Conservation (phyloP, 2,113 vertebrate species). For the Cyanoderma ruficeps region DNA sequence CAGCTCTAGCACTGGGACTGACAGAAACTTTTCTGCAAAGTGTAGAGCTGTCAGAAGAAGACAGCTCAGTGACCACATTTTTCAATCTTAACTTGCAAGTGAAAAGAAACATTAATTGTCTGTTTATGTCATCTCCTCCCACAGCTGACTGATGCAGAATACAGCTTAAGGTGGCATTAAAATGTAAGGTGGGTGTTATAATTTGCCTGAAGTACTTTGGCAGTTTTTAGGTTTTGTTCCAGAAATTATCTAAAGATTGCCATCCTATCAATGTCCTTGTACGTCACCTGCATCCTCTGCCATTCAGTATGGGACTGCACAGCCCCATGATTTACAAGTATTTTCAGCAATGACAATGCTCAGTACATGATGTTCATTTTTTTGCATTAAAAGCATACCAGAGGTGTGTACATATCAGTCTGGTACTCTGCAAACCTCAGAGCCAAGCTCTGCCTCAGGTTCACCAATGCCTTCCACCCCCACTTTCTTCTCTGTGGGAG, state of each 20-base stretch:
- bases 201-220: conserved; percentile 58
- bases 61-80: conserved; percentile 67
- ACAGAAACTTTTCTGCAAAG: neutral
- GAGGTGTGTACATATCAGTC: neutral
- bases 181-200: conserved; percentile 65
- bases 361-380: neutral
- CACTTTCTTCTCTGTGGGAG: fast-evolving
- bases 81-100: conserved; percentile 59
- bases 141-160: conserved; percentile 64
- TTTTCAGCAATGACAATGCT: neutral
- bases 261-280: neutral
- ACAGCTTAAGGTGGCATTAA: conserved; percentile 59
- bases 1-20: neutral
- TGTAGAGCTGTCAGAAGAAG: conserved; percentile 36
- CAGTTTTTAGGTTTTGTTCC: conserved; percentile 40
- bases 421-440: neutral
- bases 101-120: conserved; percentile 70
- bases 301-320: neutral
- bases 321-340: neutral
- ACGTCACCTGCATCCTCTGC: conserved; percentile 17
- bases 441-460: neutral
- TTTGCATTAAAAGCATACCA: neutral
- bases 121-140: conserved; percentile 71
- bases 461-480: neutral
- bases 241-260: conserved; percentile 25